Base-by-base conservation (phyloP, 2,888 invertebrate genomes). In the Diaprepes abbreviatus region DNA sequence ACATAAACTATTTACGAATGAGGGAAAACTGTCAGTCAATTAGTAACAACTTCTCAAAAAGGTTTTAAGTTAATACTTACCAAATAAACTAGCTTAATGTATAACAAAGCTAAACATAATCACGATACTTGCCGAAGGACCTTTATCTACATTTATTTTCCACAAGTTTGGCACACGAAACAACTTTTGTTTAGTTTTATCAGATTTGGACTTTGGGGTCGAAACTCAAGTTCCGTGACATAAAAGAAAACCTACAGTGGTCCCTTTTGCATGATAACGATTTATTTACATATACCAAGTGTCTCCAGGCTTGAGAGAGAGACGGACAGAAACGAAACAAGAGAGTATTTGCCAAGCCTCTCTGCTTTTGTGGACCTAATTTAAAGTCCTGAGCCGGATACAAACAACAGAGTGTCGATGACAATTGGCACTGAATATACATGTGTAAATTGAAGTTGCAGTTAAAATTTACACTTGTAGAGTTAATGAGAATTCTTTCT, bases 221-320 rank as follows among this genome's bases (percentile, higher is more conserved):
- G 48, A 24, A 28, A 50, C 28, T 50, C 9, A 50, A 50, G 12
- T 28, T 50, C 28, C 48, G 48, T 50, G 48, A 50, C 48, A 50
- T 28, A 28, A 50, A 50, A 50, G 48, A 50, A 50, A 65, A 55
- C 33, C 35, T 14, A 12, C 14, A 38, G n/a, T 36, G 28, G 58
- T 38, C 48, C 10, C 36, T 66, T 48, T 58, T 50, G 66, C 58
- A 66, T 36, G 66, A 57, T 66, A 66, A 66, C 66, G 58, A 66
- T 66, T 66, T 66, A 66, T 66, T 66, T 66, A 66, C 66, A 66
- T 58, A 48, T 58, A 50, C 48, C 66, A 57, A 58, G 45, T 66
- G 58, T 48, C 57, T 48, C 57, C 36, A 45, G 38, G 52, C 66
- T 58, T 58, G 36, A 66, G 24, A 31, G 24, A 31, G 55, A 38